Evolutionary conservation across 2,888 invertebrate genomes (phyloP), one percentile per base, ranked within the genome.

Genomic region (Branchinecta sandiegonensis): DNA sequence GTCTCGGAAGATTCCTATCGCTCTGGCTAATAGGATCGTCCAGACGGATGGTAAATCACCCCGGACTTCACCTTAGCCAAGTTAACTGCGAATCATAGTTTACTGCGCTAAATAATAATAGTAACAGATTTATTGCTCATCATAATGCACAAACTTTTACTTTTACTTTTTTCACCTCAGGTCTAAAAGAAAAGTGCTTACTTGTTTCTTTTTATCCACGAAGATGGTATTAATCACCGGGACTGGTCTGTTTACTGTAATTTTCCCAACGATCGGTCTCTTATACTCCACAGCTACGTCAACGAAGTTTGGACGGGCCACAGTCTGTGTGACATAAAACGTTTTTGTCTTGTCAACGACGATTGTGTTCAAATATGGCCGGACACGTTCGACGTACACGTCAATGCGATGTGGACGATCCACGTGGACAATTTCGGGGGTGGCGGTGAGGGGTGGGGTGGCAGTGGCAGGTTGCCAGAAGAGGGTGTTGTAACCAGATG

Each of bases 141-240:
- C n/a, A n/a, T n/a, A n/a, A n/a, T n/a, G n/a, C n/a, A n/a, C n/a
- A n/a, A n/a, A n/a, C n/a, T n/a, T n/a, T n/a, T n/a, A n/a, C n/a
- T n/a, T n/a, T n/a, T n/a, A n/a, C n/a, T n/a, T n/a, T 6, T 37
- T 37, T 6, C 6, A 37, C 6, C 6, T 37, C 5, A 2, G 37
- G 5, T 37, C 6, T 37, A 37, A 37, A 37, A 37, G 37, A 37
- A 37, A 37, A 37, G 37, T 37, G 37, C 37, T 56, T 56, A 56
- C 63, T 23, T 56, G 63, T 56, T 56, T 56, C 63, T 56, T 56
- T 10, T 56, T 56, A 56, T 56, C 63, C n/a, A 56, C 63, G 23
- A 56, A 56, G 63, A 56, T 56, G 63, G 63, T 56, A 23, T 56
- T 56, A 10, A 56, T 56, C 14, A 56, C 23, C 23, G 63, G 63